Conservation (phyloP, 2,888 invertebrate genomes). For the Dioctria linearis region DNA sequence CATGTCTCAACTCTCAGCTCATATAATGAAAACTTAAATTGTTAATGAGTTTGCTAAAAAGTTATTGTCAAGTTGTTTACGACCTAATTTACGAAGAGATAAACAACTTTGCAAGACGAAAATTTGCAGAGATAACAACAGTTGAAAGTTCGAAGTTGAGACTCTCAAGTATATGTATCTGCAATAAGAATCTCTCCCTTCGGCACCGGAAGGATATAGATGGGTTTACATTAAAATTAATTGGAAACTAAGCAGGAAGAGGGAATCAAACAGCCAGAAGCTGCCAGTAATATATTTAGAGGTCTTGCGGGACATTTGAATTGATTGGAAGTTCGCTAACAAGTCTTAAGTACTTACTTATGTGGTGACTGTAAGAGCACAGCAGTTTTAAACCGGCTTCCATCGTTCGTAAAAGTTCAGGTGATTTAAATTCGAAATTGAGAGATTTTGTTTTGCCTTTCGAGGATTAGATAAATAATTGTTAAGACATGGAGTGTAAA, state of each 20-base stretch:
- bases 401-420: no score
- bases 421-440: no score
- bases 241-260: conserved; percentile 27
- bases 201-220: neutral
- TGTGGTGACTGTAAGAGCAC: no score
- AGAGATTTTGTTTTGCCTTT: no score
- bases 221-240: conserved; percentile 42
- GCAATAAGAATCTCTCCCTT: neutral
- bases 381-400: no score
- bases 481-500: no score
- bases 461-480: no score
- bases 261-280: conserved; percentile 10
- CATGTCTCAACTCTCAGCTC: conserved; percentile 42
- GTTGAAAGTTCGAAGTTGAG: neutral
- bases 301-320: conserved; percentile 4
- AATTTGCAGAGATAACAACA: conserved; percentile 12
- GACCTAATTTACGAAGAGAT: conserved; percentile 55
- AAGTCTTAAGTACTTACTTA: no score
- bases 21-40: conserved; percentile 57
- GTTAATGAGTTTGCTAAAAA: conserved; percentile 58
- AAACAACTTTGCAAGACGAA: conserved; percentile 48
- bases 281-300: conserved; percentile 28
- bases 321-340: no score
- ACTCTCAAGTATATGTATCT: neutral
- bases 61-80: conserved; percentile 55